Base-by-base conservation (phyloP, 2,113 vertebrate genomes). In the Periophthalmus modestus region DNA sequence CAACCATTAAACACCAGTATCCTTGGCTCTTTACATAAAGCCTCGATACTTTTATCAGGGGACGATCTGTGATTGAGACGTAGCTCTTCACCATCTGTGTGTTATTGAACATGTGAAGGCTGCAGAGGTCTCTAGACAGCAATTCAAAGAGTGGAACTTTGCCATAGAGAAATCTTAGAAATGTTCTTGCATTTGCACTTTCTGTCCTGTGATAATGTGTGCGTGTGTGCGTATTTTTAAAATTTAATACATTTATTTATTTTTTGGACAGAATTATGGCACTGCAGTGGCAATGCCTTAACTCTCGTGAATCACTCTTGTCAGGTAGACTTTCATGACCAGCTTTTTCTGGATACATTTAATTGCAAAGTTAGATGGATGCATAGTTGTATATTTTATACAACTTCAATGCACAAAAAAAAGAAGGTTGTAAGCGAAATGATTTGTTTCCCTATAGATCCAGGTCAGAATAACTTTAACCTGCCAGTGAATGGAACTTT, bases 41-140 rank as follows among this genome's bases (percentile, higher is more conserved):
- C 6, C 16, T 24, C 28, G 18, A 62, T 39, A 43, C 34, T 65
- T 43, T 43, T 19, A 65, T 34, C 62, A 21, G 62, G 62, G 62
- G 62, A 65, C 62, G 18, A 33, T 36, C 16, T 43, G 62, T 65
- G 62, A 65, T 65, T 39, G 62, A 65, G 62, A 65, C 43, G n/a
- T 34, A 12, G 62, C 34, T 43, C 11, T 34, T 65, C 3, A n/a
- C 62, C 62, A 65, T 65, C 62, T 65, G 62, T 36, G 62, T 39
- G 19, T 39, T 65, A 65, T 43, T n/a, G 34, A 2, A 65, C 34
- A 63, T 63, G 33, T 19, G 16, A 63, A 63, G 61, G 7, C 15
- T 62, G 14, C 19, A 12, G 15, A 34, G 36, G 4, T 63, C 61
- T 16, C 61, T 15, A 63, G 61, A 36, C 14, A 18, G 16, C 15